Evolutionary conservation across 2,888 invertebrate genomes (phyloP).

Genomic region (Caenorhabditis becei): DNA sequence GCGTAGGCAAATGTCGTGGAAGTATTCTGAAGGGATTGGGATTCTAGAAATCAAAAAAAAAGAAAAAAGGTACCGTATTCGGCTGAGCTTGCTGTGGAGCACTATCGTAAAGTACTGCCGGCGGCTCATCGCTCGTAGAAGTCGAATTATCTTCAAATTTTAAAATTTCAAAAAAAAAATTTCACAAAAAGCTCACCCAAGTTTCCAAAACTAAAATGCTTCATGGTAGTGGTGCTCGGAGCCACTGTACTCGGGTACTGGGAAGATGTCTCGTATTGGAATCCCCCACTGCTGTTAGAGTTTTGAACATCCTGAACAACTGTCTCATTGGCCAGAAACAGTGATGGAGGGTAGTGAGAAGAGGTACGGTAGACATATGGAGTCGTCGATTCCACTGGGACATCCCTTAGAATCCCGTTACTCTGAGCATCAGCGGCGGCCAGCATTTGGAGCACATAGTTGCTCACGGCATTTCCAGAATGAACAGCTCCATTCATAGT

Average conservation of each 20-base stretch:
- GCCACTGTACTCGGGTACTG: constrained; percentile 54
- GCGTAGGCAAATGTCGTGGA: constrained; percentile 56
- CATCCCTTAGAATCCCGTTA: constrained; percentile 42
- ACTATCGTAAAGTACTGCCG: constrained; percentile 29
- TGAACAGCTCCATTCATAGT: constrained; percentile 76
- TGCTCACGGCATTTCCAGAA: constrained; percentile 62
- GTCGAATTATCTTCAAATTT: constrained; percentile 46
- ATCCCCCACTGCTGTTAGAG: neutral
- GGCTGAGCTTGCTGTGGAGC: constrained; percentile 15
- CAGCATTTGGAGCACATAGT: constrained; percentile 47
- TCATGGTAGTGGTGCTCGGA: constrained; percentile 51
- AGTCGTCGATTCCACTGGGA: constrained; percentile 55
- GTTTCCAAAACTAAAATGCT: constrained; percentile 63
- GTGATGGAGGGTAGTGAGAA: constrained; percentile 61
- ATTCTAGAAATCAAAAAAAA: no score
- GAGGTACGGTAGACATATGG: constrained; percentile 64
- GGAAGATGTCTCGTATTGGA: constrained; percentile 58
- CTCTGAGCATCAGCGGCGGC: constrained; percentile 36
- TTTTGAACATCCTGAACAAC: neutral
- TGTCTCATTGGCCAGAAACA: constrained; percentile 26
- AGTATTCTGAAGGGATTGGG: neutral
- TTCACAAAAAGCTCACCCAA: constrained; percentile 13
- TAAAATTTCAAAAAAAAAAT: no score
- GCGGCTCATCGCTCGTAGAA: constrained; percentile 18
- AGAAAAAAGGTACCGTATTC: constrained; percentile 6